These are phyloP conservation scores for Xylocopa sonorina DNA, from an alignment of 1,140 invertebrate species.

Conservation along the genomic window DNA sequence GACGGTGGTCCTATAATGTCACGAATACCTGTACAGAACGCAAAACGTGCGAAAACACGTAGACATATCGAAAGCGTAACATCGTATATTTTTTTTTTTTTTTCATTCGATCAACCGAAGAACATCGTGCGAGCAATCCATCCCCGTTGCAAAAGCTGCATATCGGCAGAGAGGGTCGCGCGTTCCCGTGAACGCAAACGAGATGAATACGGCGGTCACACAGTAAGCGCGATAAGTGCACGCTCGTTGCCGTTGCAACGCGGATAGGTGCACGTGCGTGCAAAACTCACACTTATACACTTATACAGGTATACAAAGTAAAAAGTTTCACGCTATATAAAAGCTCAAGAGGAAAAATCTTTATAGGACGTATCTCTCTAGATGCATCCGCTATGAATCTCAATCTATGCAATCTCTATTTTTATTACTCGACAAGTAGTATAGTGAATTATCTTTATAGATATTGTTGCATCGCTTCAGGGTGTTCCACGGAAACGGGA, in stretches of 20 bases:
- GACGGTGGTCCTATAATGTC: background rate
- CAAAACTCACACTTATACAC: constrained; percentile 36
- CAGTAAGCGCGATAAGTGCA: constrained; percentile 3
- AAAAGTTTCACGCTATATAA: constrained; percentile 60
- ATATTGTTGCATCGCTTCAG: constrained; percentile 53
- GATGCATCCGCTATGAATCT: constrained; percentile 79
- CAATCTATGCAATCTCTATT: constrained; percentile 82
- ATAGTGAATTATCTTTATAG: constrained; percentile 65
- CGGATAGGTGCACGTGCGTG: constrained; percentile 13
- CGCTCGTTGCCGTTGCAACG: constrained; percentile 3
- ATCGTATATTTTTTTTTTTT: constrained; percentile 35
- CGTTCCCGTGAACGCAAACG: background rate
- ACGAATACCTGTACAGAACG: background rate
- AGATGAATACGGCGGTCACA: constrained; percentile 14
- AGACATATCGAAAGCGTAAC: constrained; percentile 45
- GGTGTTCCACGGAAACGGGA: constrained; percentile 26
- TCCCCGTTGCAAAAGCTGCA: background rate
- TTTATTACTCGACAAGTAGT: constrained; percentile 80
- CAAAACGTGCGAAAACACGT: constrained; percentile 31
- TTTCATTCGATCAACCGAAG: constrained; percentile 4
- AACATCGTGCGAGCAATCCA: constrained; percentile 14
- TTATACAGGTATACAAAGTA: constrained; percentile 44
- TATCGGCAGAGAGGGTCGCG: constrained; percentile 14
- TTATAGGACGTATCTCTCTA: constrained; percentile 74
- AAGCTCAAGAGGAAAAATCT: constrained; percentile 66